phyloP scores from a whole-genome alignment of 2,888 invertebrate genomes.

The Luperina nickerlii region DNA sequence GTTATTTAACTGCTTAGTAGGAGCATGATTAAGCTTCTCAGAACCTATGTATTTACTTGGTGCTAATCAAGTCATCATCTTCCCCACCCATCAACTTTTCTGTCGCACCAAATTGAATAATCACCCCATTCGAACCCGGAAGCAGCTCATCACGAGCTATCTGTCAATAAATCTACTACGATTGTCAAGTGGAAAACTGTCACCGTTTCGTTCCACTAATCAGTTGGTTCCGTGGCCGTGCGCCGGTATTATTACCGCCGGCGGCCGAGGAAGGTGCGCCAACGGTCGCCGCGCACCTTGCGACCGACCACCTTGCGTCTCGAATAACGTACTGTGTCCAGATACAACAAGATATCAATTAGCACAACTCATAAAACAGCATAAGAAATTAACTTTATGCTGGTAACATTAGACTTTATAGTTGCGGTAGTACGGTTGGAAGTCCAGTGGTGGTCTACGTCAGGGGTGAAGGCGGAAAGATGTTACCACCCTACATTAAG shows the following conservation, averaged over 20 bases:
- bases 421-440: neutral
- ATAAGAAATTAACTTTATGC: constrained; percentile 10
- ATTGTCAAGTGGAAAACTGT: constrained; percentile 66
- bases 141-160: constrained; percentile 54
- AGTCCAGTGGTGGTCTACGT: neutral
- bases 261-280: constrained; percentile 79
- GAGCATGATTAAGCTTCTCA: neutral
- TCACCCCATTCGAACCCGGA: constrained; percentile 49
- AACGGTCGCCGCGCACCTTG: constrained; percentile 88
- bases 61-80: constrained; percentile 41
- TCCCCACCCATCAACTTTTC: constrained; percentile 22
- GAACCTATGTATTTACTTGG: neutral
- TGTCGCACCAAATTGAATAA: constrained; percentile 53
- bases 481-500: constrained; percentile 85
- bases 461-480: constrained; percentile 79
- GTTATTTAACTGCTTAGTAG: neutral
- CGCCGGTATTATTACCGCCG: constrained; percentile 78
- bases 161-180: constrained; percentile 60
- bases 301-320: constrained; percentile 86
- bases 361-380: constrained; percentile 64
- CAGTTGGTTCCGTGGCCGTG: constrained; percentile 83
- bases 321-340: constrained; percentile 77
- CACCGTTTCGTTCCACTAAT: constrained; percentile 81
- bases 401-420: constrained; percentile 17
- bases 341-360: constrained; percentile 86